Conservation (phyloP, 2,888 invertebrate species). For the Polietes domitor region DNA sequence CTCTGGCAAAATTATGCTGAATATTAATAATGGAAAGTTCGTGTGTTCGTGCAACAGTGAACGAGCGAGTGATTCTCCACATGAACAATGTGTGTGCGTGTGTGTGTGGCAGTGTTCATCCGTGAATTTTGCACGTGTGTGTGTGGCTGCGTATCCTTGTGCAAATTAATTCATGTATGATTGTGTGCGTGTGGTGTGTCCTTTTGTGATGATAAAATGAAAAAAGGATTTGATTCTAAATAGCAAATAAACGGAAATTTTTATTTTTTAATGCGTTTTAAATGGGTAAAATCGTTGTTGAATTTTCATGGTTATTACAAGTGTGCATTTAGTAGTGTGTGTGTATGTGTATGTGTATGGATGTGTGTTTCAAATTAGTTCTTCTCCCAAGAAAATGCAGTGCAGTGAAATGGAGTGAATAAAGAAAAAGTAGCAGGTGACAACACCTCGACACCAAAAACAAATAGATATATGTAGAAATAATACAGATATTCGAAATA, state of each 20-base stretch:
- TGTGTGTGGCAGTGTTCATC: not conserved
- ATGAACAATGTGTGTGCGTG: not conserved
- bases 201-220: constrained; percentile 35
- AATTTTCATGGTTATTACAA: constrained; percentile 39
- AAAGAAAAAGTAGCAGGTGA: no score
- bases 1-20: constrained; percentile 60
- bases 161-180: not conserved
- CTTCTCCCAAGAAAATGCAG: no score
- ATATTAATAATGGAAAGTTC: constrained; percentile 61
- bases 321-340: not conserved
- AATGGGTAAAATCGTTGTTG: constrained; percentile 46
- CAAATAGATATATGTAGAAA: no score
- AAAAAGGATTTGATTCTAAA: constrained; percentile 56
- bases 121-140: not conserved
- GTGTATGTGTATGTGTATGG: no score
- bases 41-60: constrained; percentile 26
- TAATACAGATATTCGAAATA: no score
- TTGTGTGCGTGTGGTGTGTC: constrained; percentile 11
- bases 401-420: no score
- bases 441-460: no score
- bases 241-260: constrained; percentile 48
- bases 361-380: no score
- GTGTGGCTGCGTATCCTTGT: not conserved
- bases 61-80: not conserved
- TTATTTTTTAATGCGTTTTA: constrained; percentile 52